Conservation (phyloP, 2,888 invertebrate genomes). For the Melieria picta region DNA sequence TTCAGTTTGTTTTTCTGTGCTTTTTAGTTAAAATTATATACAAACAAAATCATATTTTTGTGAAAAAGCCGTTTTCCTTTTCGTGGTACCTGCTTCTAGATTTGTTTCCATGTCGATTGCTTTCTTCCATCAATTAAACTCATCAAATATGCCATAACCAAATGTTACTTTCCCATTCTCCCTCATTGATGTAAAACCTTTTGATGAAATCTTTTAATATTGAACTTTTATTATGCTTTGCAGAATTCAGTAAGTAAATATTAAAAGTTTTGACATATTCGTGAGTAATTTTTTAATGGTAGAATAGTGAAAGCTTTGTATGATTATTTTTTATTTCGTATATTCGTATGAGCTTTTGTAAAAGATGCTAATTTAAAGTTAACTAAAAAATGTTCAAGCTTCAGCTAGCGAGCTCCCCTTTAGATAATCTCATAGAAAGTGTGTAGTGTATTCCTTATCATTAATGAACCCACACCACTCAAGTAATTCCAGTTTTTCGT, state of each 20-base stretch:
- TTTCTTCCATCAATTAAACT: slow-evolving; percentile 1
- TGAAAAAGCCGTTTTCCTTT: slow-evolving; percentile 7
- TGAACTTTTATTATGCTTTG: slow-evolving; percentile 59
- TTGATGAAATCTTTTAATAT: slow-evolving; percentile 23
- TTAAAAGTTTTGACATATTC: slow-evolving; percentile 50
- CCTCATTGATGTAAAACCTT: slow-evolving; percentile 23
- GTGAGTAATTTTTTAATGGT: slow-evolving; percentile 49
- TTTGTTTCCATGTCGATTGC: slow-evolving; percentile 13
- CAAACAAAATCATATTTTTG: too few species aligned
- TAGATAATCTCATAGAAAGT: too few species aligned
- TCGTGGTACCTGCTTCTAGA: slow-evolving; percentile 12
- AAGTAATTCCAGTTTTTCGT: too few species aligned
- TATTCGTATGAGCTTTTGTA: too few species aligned
- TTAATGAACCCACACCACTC: too few species aligned
- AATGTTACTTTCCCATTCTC: slow-evolving; percentile 33
- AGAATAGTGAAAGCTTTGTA: slow-evolving; percentile 33
- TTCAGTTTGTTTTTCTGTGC: background rate
- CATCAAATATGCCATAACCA: slow-evolving; percentile 35
- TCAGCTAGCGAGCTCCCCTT: too few species aligned
- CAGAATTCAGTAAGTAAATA: slow-evolving; percentile 62
- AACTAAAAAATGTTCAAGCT: too few species aligned
- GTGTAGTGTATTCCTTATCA: too few species aligned
- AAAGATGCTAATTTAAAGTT: too few species aligned
- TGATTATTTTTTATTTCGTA: background rate
- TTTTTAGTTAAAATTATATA: background rate